Percentiles rank a stretch among this genome's conserved stretches.
phyloP scores from a whole-genome alignment of 2,113 vertebrate genomes.

The Passer domesticus region DNA sequence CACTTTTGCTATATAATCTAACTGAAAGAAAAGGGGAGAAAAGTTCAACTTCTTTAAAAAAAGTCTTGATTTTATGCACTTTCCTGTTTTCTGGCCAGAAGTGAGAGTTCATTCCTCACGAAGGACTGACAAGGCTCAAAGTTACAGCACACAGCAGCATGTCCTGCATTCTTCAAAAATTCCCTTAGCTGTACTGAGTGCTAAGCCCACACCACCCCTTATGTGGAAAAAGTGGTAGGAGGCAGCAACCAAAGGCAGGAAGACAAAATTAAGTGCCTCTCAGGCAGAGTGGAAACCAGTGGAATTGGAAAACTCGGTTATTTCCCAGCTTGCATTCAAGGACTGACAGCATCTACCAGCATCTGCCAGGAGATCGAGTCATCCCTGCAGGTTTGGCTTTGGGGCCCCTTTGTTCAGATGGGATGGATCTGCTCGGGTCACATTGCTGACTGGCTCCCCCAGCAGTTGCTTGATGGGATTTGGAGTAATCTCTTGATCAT shows the following conservation, averaged over 20 bases:
- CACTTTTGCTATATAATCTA: slow-evolving; percentile 21
- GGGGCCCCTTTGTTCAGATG: not conserved
- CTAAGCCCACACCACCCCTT: not conserved
- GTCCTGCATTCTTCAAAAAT: not conserved
- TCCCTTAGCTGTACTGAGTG: not conserved
- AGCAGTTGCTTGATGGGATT: not conserved
- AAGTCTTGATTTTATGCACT: not conserved
- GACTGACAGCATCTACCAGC: not conserved
- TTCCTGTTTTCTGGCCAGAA: not conserved
- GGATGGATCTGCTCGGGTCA: not conserved
- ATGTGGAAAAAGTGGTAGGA: not conserved
- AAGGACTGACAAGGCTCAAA: not conserved
- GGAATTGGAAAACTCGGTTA: not conserved
- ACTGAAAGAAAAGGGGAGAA: not conserved
- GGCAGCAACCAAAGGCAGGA: not conserved
- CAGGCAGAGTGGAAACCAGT: not conserved
- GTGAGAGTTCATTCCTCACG: not conserved
- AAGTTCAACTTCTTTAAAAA: not conserved
- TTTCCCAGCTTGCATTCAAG: not conserved
- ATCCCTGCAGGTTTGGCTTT: not conserved
- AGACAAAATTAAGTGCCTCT: not conserved
- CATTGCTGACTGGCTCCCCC: not conserved
- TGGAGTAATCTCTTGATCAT: not conserved
- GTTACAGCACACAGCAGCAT: not conserved
- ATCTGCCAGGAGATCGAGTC: not conserved